These are phyloP conservation scores for Apotomis turbidana DNA, from an alignment of 2,888 invertebrate genomes.

Conservation along the genomic window DNA sequence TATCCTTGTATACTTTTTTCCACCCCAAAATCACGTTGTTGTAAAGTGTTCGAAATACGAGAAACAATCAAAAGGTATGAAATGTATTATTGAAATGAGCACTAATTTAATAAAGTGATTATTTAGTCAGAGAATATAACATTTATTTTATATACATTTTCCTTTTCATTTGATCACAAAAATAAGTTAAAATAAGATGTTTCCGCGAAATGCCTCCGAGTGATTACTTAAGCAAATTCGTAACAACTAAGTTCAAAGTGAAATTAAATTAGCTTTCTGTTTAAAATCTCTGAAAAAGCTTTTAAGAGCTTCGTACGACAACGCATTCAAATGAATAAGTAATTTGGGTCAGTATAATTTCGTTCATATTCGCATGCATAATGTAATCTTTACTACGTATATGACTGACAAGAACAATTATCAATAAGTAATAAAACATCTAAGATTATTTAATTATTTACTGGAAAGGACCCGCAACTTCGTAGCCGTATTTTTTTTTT, in stretches of 20 bases:
- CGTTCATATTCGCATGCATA: not conserved
- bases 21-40: not conserved
- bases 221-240: slow-evolving; percentile 6
- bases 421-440: too few relatives aligned
- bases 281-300: slow-evolving; percentile 6
- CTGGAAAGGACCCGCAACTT: too few relatives aligned
- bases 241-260: slow-evolving; percentile 9
- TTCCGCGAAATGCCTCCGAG: not conserved
- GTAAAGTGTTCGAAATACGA: not conserved
- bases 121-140: not conserved
- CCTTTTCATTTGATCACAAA: not conserved
- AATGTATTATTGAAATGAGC: too few relatives aligned
- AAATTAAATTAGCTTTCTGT: slow-evolving; percentile 17
- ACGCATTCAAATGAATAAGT: not conserved
- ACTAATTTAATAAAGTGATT: too few relatives aligned
- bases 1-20: too few relatives aligned
- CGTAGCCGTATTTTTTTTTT: too few relatives aligned
- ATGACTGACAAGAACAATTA: too few relatives aligned
- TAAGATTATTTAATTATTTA: too few relatives aligned
- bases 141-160: not conserved
- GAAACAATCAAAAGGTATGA: not conserved
- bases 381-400: not conserved
- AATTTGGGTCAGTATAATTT: not conserved
- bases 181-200: slow-evolving; percentile 4
- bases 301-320: not conserved